Evolutionary conservation across 2,113 vertebrate species (phyloP).

Genomic region (Aptenodytes forsteri): DNA sequence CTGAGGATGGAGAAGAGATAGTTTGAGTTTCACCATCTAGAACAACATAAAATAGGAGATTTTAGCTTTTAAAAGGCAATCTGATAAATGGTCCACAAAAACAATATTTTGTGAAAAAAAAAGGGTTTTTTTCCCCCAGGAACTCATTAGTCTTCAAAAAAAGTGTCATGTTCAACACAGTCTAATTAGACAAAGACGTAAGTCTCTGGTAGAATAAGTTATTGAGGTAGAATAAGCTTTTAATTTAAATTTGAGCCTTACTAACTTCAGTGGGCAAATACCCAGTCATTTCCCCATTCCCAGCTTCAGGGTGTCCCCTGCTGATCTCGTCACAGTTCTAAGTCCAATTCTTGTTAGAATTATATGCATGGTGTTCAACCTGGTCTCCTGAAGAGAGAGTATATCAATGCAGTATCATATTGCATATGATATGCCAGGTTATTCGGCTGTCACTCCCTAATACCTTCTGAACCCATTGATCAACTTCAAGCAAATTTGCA

Average conservation of each 20-base stretch:
- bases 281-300: background rate
- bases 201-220: background rate
- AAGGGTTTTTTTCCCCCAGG: rapidly evolving
- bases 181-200: background rate
- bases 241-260: background rate
- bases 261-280: background rate
- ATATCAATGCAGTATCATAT: background rate
- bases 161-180: background rate
- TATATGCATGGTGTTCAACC: background rate
- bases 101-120: background rate
- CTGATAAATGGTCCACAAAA: background rate
- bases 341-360: background rate
- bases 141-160: background rate
- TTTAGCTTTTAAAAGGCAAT: background rate
- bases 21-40: background rate
- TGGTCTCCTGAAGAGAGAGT: background rate
- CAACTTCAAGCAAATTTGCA: background rate
- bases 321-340: background rate
- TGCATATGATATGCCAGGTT: background rate
- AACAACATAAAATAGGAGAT: background rate
- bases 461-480: background rate
- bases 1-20: background rate
- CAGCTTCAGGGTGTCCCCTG: background rate
- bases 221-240: background rate
- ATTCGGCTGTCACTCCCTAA: background rate